Base-by-base conservation (phyloP, 2,797 vertebrate species). In the Protosalanx chinensis region DNA sequence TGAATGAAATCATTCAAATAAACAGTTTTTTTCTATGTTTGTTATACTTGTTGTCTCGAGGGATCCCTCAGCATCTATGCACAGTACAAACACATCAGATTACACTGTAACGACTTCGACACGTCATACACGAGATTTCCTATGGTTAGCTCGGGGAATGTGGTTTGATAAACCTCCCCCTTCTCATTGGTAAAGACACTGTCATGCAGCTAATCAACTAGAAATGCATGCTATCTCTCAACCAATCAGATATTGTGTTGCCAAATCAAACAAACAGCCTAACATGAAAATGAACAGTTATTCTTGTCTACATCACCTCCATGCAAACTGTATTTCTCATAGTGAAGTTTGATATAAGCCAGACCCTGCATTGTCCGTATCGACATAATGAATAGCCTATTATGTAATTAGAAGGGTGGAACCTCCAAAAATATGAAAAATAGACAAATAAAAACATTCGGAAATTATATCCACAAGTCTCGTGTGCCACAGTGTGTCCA, bases 341-440 rank as follows among this genome's bases (percentile, higher is more conserved):
- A 41, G 72, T 78, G 73, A 63, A 68, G 0, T 77, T 58, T 86
- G 81, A 86, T 77, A 65, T 35, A 81, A 86, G 77, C 70, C 86
- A 87, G 84, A 87, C 16, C 51, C 58, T 68, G 41, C 41, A 46
- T 13, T 46, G 41, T 46, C 10, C 7, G 41, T 65, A 79, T 81
- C 80, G 83, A 87, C 81, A 85, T 86, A 83, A 85, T 77, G 72
- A 72, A 71, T 67, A 6, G 66, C 72, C 67, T 69, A 84, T 68
- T 72, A 71, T 76, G 84, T 79, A 77, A 81, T 58, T 41, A 41
- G 20, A 20, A 41, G 16, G 27, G 4, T 63, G 37, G 64, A 68
- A n/a, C 70, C 76, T 78, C 72, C 80, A 82, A 41, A 49, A 67
- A 80, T 70, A 65, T 69, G 33, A 53, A 46, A 29, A 32, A 75